These are phyloP conservation scores for Magallana ariakensis DNA, from an alignment of 1,140 invertebrate genomes.

Conservation along the genomic window DNA sequence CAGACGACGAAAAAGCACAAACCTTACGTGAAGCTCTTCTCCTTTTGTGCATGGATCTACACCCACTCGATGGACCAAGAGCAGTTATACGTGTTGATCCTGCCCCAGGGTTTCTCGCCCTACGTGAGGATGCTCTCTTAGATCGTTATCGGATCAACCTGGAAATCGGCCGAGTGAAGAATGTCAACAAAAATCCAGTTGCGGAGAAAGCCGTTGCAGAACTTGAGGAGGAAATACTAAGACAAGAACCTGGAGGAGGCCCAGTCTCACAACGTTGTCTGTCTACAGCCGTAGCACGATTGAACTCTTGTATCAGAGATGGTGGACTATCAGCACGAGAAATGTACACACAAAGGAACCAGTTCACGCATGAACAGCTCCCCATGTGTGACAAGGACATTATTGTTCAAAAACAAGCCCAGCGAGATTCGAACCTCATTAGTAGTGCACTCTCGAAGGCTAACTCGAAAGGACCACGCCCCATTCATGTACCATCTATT, in stretches of 20 bases:
- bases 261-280: conserved; percentile 14
- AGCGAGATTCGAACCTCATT: conserved; percentile 31
- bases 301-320: conserved; percentile 38
- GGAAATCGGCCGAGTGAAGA: too few species aligned
- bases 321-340: conserved; percentile 43
- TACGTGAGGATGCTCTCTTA: conserved; percentile 41
- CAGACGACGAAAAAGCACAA: conserved; percentile 39
- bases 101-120: conserved; percentile 41
- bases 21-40: conserved; percentile 44
- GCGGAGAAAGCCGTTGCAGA: conserved; percentile 50
- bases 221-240: conserved; percentile 42
- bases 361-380: conserved; percentile 57
- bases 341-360: conserved; percentile 40
- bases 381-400: conserved; percentile 40
- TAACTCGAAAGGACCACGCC: neutral
- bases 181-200: conserved; percentile 55
- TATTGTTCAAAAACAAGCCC: conserved; percentile 40
- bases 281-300: conserved; percentile 1
- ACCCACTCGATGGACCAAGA: conserved; percentile 47
- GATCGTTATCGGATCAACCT: too few species aligned
- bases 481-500: neutral
- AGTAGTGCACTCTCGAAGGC: conserved; percentile 52
- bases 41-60: conserved; percentile 48
- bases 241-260: conserved; percentile 14
- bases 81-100: conserved; percentile 48